Evolutionary conservation across 2,888 invertebrate species (phyloP), one percentile per base, ranked within the genome.

Genomic region (Mythimna pallens): DNA sequence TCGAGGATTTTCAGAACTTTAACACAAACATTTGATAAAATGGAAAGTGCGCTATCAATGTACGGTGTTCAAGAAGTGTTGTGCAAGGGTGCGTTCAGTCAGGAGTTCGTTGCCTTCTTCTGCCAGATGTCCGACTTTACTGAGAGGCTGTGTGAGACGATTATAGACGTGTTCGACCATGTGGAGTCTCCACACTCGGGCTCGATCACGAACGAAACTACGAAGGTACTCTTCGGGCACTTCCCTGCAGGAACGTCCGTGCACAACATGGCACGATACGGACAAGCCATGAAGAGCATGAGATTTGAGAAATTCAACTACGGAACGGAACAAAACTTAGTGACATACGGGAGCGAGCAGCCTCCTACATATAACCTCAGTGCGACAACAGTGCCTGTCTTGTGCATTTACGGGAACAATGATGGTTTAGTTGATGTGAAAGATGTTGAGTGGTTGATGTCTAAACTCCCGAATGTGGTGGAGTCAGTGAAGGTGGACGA

Each of bases 371-470:
- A 91, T 47, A 93, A 86, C 20, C 52, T 86, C 3, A 86, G 86
- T 76, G 92, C 92, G 3, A 89, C 91, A 17, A 88, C 86, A 0
- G 86, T 88, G 0, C 95, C 95, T 6, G 82, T 92, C 3, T 84
- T 95, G 5, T 81, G 89, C 9, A 84, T 95, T 47, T 94, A 94
- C 68, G 95, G 95, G 0, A 84, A 80, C 12, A 93, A 93, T 58
- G 94, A 97, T 96, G 86, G 98, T 97, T 89, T 97, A 95, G 97
- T 94, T 97, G 86, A 97, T 97, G 90, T 94, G 0, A 91, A 93
- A 87, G 97, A 97, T 67, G 96, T 97, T 1, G 86, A 95, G 54
- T 96, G 96, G 86, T 87, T 97, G 76, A 90, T 96, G 36, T 86
- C 89, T 0, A 91, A 95, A 70, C 89, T 98, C 40, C 97, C 97